Evolutionary conservation across 2,113 vertebrate genomes (phyloP), one percentile per base, ranked within the genome.

Genomic region (Stigmatopora nigra): DNA sequence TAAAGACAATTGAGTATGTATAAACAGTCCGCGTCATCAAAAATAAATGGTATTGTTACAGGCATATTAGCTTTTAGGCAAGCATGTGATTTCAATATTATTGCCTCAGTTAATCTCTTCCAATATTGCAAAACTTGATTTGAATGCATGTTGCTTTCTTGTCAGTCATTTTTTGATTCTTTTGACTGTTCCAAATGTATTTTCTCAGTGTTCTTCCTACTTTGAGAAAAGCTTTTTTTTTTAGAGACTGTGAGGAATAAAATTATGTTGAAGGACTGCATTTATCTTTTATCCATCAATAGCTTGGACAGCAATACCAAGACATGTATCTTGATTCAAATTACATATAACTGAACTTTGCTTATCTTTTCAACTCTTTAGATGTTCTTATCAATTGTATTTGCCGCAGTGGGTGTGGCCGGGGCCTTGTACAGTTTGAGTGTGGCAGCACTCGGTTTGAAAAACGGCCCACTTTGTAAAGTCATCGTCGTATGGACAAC

Each of bases 361-460:
- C 2, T 70, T 59, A 16, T 69, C 7, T 3, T 35, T 53, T 35
- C 0, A 1, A 20, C 59, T 51, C 61, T 65, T 20, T 70, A 93
- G 92, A 93, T 93, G 91, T 90, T 92, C 73, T 69, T 93, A 31
- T 91, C 92, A 0, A 89, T 92, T 68, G 71, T 76, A 1, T 90
- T 92, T 19, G 89, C 91, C 12, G 89, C 79, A 0, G 62, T 92
- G 45, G 92, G 89, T 1, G 86, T 89, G 0, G 70, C 57, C 0
- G 92, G 92, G 0, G 88, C 87, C 1, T 68, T 90, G 51, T 93
- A 92, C 77, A 90, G 89, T 65, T 47, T 92, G 0, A 8, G 11
- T 0, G 84, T 90, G 71, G 89, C 90, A 2, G 55, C 52, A 4
- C n/a, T 89, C 0, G 92, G 79, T 9, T 73, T 93, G 64, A 46